phyloP scores from a whole-genome alignment of 2,113 vertebrate genomes.

The Indicator indicator region DNA sequence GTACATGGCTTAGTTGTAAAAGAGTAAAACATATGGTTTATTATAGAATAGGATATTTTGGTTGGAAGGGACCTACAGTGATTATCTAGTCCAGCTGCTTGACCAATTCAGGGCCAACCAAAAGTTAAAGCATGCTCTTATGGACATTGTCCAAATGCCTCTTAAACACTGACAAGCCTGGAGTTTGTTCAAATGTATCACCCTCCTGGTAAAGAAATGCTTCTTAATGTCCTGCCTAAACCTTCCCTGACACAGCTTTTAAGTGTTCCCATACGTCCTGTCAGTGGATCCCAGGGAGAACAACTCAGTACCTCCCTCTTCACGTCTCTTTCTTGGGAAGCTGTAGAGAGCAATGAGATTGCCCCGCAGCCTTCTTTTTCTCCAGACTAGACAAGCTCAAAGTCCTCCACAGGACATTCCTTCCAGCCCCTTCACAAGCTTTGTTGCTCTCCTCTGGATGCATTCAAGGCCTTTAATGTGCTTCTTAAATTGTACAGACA shows the following conservation, averaged over 20 bases:
- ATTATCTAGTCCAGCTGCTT: background rate
- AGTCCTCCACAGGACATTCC: background rate
- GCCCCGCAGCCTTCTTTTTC: rapidly evolving
- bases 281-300: background rate
- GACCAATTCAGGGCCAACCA: background rate
- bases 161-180: background rate
- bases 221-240: background rate
- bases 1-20: background rate
- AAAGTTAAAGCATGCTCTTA: background rate
- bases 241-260: background rate
- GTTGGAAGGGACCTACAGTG: background rate
- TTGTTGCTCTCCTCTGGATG: rapidly evolving
- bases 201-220: background rate
- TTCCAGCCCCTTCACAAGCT: background rate
- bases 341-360: background rate
- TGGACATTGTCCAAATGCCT: background rate
- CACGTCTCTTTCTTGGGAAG: background rate
- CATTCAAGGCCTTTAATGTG: background rate
- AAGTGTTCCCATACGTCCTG: rapidly evolving
- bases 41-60: background rate
- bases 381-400: rapidly evolving
- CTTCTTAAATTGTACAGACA: background rate
- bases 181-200: background rate
- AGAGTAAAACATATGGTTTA: background rate
- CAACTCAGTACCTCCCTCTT: background rate